phyloP scores from a whole-genome alignment of 2,888 invertebrate species.

The Tiliacea aurago region DNA sequence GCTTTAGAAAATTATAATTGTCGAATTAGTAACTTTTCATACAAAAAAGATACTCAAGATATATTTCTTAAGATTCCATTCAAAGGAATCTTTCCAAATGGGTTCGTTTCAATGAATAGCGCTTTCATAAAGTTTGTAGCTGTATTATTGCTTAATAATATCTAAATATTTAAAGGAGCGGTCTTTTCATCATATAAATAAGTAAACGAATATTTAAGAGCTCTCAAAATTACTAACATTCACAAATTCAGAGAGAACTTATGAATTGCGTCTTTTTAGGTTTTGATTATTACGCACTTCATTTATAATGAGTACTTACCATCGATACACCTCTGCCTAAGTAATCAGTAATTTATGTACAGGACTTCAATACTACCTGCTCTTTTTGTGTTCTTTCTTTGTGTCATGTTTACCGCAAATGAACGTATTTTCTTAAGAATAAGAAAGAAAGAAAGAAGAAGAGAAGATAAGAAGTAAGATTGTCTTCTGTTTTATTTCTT shows the following conservation, averaged over 20 bases:
- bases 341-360: no score
- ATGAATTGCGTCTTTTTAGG: neutral
- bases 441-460: no score
- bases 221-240: constrained; percentile 9
- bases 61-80: constrained; percentile 34
- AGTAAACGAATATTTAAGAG: constrained; percentile 25
- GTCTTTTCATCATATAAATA: constrained; percentile 18
- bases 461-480: no score
- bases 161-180: constrained; percentile 13
- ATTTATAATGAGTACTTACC: neutral
- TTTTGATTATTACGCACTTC: neutral
- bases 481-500: no score
- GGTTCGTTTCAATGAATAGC: constrained; percentile 42
- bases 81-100: constrained; percentile 44
- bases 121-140: constrained; percentile 42
- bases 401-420: no score
- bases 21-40: constrained; percentile 20
- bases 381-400: no score
- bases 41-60: constrained; percentile 28
- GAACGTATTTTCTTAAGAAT: no score
- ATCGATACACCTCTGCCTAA: neutral
- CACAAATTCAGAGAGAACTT: neutral
- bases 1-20: constrained; percentile 18
- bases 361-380: neutral
- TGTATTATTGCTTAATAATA: constrained; percentile 26